phyloP scores from a whole-genome alignment of 2,888 invertebrate species.

The Bellardia bayeri region DNA sequence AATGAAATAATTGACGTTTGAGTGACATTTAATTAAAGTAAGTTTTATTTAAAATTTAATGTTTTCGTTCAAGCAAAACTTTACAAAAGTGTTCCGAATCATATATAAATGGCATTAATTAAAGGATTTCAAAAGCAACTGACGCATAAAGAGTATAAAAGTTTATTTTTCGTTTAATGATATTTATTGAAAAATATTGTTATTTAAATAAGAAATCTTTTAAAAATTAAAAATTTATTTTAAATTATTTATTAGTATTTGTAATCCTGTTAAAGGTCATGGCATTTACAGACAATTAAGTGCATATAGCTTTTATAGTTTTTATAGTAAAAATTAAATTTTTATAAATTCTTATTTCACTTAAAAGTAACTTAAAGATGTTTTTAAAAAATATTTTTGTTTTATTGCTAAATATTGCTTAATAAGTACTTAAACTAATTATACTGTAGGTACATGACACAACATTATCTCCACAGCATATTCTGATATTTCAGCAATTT shows the following conservation, averaged over 20 bases:
- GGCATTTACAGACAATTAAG: no score
- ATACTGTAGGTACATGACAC: neutral
- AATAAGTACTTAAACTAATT: no score
- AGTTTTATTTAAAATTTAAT: constrained; percentile 49
- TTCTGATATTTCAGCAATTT: neutral
- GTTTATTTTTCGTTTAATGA: neutral
- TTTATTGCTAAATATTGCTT: no score
- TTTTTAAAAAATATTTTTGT: no score
- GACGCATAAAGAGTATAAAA: constrained; percentile 12
- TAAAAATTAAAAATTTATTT: neutral
- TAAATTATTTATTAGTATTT: neutral
- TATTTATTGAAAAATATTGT: neutral
- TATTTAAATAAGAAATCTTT: no score
- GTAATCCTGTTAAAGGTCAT: no score
- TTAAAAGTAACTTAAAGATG: no score
- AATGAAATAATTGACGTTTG: constrained; percentile 52
- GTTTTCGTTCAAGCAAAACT: constrained; percentile 37
- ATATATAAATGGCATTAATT: constrained; percentile 30
- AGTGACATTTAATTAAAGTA: constrained; percentile 64
- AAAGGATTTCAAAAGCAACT: constrained; percentile 23
- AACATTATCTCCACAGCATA: neutral
- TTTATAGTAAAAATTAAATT: no score
- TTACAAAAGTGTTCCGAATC: constrained; percentile 26
- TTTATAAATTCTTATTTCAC: no score
- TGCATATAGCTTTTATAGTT: no score